Evolutionary conservation across 2,888 invertebrate species (phyloP).

Genomic region (Lepidochitona cinerea): DNA sequence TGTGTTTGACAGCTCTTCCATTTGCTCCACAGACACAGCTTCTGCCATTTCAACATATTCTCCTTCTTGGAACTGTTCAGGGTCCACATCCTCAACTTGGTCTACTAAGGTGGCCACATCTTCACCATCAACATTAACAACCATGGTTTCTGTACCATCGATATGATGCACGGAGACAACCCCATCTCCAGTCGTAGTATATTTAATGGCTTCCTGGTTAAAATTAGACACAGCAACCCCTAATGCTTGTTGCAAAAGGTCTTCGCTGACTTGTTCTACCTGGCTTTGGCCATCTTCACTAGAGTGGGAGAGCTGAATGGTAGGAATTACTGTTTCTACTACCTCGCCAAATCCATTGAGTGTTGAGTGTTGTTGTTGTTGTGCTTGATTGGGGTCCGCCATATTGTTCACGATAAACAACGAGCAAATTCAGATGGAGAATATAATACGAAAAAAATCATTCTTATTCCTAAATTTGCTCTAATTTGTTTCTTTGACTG

Average conservation of each 20-base stretch:
- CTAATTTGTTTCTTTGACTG: not conserved
- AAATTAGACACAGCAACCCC: constrained; percentile 49
- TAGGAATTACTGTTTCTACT: not conserved
- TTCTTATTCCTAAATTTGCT: not conserved
- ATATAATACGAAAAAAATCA: not conserved
- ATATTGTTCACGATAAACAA: constrained; percentile 5
- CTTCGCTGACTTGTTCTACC: constrained; percentile 42
- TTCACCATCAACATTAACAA: constrained; percentile 29
- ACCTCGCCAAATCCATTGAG: not conserved
- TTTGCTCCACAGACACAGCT: not conserved
- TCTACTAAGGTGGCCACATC: constrained; percentile 19
- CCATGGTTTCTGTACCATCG: constrained; percentile 14
- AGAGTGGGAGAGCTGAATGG: constrained; percentile 7
- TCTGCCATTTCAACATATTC: constrained; percentile 20
- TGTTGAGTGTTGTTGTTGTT: not conserved
- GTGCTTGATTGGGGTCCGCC: not conserved
- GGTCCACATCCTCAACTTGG: constrained; percentile 23
- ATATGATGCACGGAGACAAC: constrained; percentile 28
- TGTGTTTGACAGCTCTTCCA: not conserved
- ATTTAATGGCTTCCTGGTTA: not conserved
- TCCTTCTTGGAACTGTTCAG: constrained; percentile 21
- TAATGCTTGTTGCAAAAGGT: constrained; percentile 61
- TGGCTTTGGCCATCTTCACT: constrained; percentile 20
- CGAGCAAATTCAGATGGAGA: not conserved
- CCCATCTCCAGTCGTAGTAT: constrained; percentile 13